These are phyloP conservation scores for Rhopalosiphum maidis DNA, from an alignment of 1,140 invertebrate species.

Conservation along the genomic window DNA sequence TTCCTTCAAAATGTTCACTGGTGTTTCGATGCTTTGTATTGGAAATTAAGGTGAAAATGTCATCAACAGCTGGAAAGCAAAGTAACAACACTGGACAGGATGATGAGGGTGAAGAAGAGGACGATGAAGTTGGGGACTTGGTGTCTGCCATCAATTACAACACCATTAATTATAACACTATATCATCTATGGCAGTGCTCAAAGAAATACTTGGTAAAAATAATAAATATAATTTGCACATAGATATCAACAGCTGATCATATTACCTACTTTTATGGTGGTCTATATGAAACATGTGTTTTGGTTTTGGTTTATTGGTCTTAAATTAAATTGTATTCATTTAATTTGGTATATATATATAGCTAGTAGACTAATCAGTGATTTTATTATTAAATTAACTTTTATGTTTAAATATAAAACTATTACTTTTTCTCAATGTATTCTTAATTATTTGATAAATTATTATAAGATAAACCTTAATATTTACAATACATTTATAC, in stretches of 20 bases:
- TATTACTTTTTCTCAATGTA: background rate
- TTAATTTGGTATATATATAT: background rate
- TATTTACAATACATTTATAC: background rate
- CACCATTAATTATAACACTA: slow-evolving; percentile 72
- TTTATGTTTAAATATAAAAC: background rate
- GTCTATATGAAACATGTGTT: slow-evolving; percentile 29
- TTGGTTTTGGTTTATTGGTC: slow-evolving; percentile 36
- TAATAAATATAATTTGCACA: slow-evolving; percentile 33
- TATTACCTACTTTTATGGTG: slow-evolving; percentile 10
- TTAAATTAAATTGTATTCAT: background rate
- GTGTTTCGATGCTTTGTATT: slow-evolving; percentile 50
- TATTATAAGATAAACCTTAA: background rate
- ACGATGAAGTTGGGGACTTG: slow-evolving; percentile 71
- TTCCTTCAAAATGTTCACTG: slow-evolving; percentile 52
- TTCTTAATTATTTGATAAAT: background rate
- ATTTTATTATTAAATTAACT: background rate
- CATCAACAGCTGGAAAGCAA: slow-evolving; percentile 46
- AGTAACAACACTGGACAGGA: slow-evolving; percentile 43
- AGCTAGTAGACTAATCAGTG: background rate
- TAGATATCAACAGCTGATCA: slow-evolving; percentile 49
- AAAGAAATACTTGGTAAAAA: slow-evolving; percentile 70
- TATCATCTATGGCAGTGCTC: slow-evolving; percentile 69
- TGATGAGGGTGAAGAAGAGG: slow-evolving; percentile 62
- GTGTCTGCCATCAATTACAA: slow-evolving; percentile 73
- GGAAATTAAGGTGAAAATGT: slow-evolving; percentile 56